These are phyloP conservation scores for Liolophura sinensis DNA, from an alignment of 1,140 invertebrate species.

Conservation along the genomic window DNA sequence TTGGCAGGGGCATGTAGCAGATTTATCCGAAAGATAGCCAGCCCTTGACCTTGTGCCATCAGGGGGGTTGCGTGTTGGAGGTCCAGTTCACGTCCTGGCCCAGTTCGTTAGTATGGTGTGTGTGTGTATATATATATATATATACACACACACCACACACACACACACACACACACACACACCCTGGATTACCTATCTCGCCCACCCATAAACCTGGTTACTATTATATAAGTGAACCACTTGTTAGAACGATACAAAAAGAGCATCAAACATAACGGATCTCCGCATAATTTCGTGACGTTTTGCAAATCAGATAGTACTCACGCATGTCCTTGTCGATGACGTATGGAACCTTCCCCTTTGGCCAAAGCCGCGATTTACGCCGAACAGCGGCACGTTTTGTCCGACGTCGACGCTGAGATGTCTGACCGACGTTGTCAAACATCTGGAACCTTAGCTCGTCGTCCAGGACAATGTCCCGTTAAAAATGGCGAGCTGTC, in stretches of 20 bases:
- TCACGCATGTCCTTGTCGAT: slow-evolving; percentile 34
- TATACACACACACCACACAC: too few relatives aligned
- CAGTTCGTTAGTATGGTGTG: too few relatives aligned
- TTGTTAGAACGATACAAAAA: background rate
- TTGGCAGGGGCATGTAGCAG: too few relatives aligned
- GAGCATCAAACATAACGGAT: slow-evolving; percentile 1
- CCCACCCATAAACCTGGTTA: background rate
- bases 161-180: too few relatives aligned
- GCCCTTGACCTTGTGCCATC: too few relatives aligned
- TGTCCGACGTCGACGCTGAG: slow-evolving; percentile 6
- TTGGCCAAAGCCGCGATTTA: slow-evolving; percentile 33
- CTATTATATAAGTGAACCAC: background rate
- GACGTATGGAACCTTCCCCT: slow-evolving; percentile 39
- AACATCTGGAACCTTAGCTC: slow-evolving; percentile 21
- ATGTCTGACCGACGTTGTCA: background rate
- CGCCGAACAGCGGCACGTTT: slow-evolving; percentile 29
- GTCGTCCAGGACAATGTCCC: slow-evolving; percentile 34
- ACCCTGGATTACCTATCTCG: too few relatives aligned
- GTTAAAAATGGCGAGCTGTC: slow-evolving; percentile 20
- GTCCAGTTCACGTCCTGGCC: too few relatives aligned
- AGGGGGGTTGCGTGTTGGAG: too few relatives aligned
- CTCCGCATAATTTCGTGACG: too few relatives aligned
- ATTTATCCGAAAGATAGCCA: too few relatives aligned
- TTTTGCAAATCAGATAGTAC: slow-evolving; percentile 7
- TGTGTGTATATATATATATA: too few relatives aligned